phyloP scores from a whole-genome alignment of 2,797 vertebrate species.

The Anas capensis region DNA sequence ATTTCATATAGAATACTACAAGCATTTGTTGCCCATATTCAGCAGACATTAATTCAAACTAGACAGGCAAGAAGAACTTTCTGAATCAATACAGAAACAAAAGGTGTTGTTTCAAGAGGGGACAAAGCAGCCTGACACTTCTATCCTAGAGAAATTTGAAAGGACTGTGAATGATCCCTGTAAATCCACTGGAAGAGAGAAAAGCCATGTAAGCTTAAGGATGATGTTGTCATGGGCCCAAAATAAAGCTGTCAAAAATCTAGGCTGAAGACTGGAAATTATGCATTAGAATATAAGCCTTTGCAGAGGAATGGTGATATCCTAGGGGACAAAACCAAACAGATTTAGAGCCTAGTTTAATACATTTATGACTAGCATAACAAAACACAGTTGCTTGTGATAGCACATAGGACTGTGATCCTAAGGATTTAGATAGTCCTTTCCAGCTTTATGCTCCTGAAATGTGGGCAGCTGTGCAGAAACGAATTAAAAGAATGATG shows the following conservation, averaged over 20 bases:
- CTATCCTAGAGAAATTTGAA: not conserved
- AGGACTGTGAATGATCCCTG: not conserved
- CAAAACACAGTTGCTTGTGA: not conserved
- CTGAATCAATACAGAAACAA: not conserved
- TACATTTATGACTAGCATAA: not conserved
- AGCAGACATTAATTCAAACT: not conserved
- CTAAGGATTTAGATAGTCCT: not conserved
- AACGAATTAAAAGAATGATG: not conserved
- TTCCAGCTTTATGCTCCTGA: not conserved
- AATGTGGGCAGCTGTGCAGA: not conserved
- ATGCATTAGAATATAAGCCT: not conserved
- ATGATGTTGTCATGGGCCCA: not conserved
- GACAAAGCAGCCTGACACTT: not conserved
- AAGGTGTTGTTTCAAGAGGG: not conserved
- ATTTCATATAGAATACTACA: not conserved
- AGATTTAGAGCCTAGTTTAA: not conserved
- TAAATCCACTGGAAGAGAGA: not conserved
- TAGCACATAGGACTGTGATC: not conserved
- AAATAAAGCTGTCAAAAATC: not conserved
- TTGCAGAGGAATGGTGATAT: not conserved
- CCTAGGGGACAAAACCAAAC: not conserved
- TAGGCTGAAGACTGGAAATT: conserved; percentile 14
- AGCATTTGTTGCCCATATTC: not conserved
- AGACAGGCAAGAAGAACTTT: not conserved
- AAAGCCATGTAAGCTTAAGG: not conserved